Base-by-base conservation (phyloP, 2,797 vertebrate genomes). In the Parauchenoglanis punctatus region DNA sequence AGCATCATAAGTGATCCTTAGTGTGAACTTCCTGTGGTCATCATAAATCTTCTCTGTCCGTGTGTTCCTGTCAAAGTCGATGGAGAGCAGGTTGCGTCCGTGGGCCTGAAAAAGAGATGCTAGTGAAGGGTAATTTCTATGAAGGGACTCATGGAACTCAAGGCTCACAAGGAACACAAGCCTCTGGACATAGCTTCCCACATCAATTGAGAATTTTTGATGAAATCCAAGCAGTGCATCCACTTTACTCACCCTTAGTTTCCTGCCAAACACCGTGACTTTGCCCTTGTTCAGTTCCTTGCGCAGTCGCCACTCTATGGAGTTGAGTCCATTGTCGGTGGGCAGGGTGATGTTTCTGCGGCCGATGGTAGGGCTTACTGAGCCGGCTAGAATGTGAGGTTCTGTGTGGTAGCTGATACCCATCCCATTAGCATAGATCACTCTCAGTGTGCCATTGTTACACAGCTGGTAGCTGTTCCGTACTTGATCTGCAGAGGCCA, bases 341-440 rank as follows among this genome's bases (percentile, higher is more conserved):
- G 98, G 99, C 88, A 99, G 95, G 8, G 97, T 98, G 96, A 99
- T 99, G 95, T 99, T 99, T 91, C 98, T 97, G 84, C 98, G 97
- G n/a, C 98, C 98, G 1, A 99, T 99, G 15, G 98, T 99, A 81
- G 99, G 99, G 92, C 98, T 99, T 89, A 99, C 96, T 23, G 98
- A 98, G 52, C 99, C 99, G 0, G 98, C 97, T 54, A 99, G 96
- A 92, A 99, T 98, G 90, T 99, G 99, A 31, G 98, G 99, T 92
- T 99, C 99, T 0, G 98, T 99, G 94, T 99, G 98, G 93, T 99
- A 99, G 94, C 98, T 99, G 95, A 99, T 99, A 25, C 97, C 97
- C 98, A 99, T 99, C 58, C 99, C 98, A 25, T 99, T 99, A 92
- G 99, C 98, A 28, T 99, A 99, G 97, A 98, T 97, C 92, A 99